A percentile compares a stretch with the other conserved stretches of the same genome.
Conservation (phyloP, 2,113 vertebrate species). For the Ctenodactylus gundi region DNA sequence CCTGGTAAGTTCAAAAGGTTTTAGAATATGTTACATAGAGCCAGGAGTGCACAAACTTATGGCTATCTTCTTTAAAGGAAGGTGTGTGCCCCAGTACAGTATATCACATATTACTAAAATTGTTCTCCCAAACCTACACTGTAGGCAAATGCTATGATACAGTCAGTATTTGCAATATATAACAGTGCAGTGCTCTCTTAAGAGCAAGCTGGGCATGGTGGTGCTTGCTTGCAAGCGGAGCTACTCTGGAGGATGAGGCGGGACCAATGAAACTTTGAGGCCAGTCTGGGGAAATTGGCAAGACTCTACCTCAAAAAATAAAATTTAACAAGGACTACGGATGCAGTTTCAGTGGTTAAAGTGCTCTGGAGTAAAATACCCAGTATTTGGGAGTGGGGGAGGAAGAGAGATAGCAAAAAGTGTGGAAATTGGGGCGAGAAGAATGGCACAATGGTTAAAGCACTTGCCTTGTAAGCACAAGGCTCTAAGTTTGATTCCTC, state of each 20-base stretch:
- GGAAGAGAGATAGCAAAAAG: background rate
- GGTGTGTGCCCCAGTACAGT: background rate
- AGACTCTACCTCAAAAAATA: background rate
- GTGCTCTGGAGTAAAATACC: background rate
- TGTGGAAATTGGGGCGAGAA: background rate
- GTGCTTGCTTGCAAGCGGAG: background rate
- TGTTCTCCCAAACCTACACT: background rate
- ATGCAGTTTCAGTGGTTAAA: background rate
- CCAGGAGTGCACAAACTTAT: background rate
- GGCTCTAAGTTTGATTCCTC: too few species aligned
- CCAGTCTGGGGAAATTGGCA: background rate
- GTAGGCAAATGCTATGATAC: background rate
- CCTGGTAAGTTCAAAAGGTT: slow-evolving; percentile 17
- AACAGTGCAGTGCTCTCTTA: background rate
- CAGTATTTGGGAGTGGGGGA: background rate
- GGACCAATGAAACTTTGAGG: background rate
- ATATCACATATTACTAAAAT: background rate
- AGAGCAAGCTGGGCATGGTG: background rate
- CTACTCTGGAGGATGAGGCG: background rate
- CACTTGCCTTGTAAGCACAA: too few species aligned
- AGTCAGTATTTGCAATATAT: background rate
- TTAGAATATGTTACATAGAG: background rate
- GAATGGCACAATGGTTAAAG: too few species aligned
- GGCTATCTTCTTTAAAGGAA: background rate
- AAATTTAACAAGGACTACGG: background rate